These are phyloP conservation scores for Octomys mimax DNA, from an alignment of 2,797 vertebrate genomes.

Conservation along the genomic window DNA sequence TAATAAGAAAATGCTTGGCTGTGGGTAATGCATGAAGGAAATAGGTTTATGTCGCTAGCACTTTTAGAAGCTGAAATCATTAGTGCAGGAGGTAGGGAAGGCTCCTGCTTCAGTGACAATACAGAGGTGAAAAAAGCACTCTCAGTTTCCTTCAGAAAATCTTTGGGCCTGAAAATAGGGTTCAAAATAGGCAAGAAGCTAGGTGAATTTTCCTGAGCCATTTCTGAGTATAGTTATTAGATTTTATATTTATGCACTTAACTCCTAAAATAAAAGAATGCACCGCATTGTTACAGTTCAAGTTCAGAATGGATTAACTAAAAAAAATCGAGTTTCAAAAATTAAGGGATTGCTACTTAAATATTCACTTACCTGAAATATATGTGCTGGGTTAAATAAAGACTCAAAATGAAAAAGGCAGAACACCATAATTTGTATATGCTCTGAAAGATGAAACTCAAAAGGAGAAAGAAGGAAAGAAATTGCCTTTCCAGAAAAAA, in stretches of 20 bases:
- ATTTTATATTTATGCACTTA: neutral
- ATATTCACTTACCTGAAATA: constrained; percentile 36
- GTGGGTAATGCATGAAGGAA: neutral
- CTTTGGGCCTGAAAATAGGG: neutral
- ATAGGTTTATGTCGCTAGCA: neutral
- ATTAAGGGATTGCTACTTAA: neutral
- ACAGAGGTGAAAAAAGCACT: neutral
- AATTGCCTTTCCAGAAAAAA: neutral
- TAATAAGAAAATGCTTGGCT: neutral
- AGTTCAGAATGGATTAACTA: constrained; percentile 28
- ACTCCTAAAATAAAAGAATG: neutral
- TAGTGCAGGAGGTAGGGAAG: neutral
- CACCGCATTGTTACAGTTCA: neutral
- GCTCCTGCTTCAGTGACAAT: neutral
- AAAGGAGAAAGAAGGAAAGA: neutral
- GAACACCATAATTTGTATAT: neutral
- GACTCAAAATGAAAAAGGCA: neutral
- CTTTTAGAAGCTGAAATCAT: neutral
- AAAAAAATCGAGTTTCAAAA: constrained; percentile 40
- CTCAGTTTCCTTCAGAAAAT: constrained; percentile 1
- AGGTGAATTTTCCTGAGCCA: neutral
- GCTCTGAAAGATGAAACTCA: neutral
- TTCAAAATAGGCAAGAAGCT: neutral
- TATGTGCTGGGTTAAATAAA: constrained; percentile 35
- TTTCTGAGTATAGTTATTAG: neutral